Base-by-base conservation (phyloP, 2,888 invertebrate genomes). In the Spatulosminthurus flaviceps region DNA sequence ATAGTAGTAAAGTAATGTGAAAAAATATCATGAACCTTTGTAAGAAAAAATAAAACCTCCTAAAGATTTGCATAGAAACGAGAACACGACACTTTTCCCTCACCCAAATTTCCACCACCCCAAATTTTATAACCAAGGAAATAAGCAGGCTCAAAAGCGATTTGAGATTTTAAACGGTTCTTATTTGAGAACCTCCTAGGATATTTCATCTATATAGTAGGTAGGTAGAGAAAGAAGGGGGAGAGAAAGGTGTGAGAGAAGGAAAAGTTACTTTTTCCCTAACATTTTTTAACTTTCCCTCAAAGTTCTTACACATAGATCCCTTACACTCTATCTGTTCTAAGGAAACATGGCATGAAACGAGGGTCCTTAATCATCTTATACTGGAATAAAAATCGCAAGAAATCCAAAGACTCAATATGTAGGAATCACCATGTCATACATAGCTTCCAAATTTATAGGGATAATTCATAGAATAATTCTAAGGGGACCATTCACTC, bases 371-470 rank as follows among this genome's bases (percentile, higher is more conserved):
- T 29, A 77, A 77, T 77, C 77, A 77, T 77, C 69, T 67, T 60
- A 43, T 69, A 69, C 77, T 43, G 60, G 77, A 77, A 77, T 77
- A 66, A 69, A 69, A 77, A 77, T 76, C 42, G 42, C 28, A 28
- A 26, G 43, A 13, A 64, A 75, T 61, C 28, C 13, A 9, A 28
- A 28, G 70, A 16, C 29, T 41, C 64, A 21, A 13, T 22, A 21
- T 21, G 64, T 64, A 13, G 11, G 11, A 13, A 64, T 64, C 22
- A 64, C 64, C 22, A 60, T 60, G 21, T 60, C 19, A 60, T 7
- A 34, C 34, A 34, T 34, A 60, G 19, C 21, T 9, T 60, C 4
- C 60, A 4, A 4, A 21, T 2, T 60, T 13, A n/a, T n/a, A n/a
- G 26, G 21, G 22, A 13, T 24, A 1, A 1, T 64, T 11, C 64